Conservation (phyloP, 2,888 invertebrate genomes). For the Amphipyra berbera region DNA sequence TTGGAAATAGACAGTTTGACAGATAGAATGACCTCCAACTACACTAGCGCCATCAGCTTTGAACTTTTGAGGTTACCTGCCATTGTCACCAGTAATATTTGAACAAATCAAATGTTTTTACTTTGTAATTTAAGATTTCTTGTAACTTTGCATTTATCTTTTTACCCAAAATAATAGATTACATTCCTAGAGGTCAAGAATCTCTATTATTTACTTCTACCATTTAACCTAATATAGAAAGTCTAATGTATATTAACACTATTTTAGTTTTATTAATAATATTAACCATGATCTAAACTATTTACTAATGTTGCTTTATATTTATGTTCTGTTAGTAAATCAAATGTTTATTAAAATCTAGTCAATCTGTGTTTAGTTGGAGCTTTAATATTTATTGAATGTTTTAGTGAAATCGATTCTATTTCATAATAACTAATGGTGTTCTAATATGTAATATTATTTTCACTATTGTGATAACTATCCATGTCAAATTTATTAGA, state of each 20-base stretch:
- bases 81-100: too few relatives aligned
- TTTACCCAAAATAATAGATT: neutral
- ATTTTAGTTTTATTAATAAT: conserved; percentile 10
- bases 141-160: conserved; percentile 5
- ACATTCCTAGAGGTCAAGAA: conserved; percentile 16
- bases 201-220: conserved; percentile 9
- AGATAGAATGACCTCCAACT: too few relatives aligned
- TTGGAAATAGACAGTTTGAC: too few relatives aligned
- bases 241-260: conserved; percentile 16
- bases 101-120: too few relatives aligned
- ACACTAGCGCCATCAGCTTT: too few relatives aligned
- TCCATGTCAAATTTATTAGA: conserved; percentile 50
- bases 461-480: conserved; percentile 54
- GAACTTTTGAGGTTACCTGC: too few relatives aligned
- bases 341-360: conserved; percentile 56
- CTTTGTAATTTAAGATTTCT: too few relatives aligned
- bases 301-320: conserved; percentile 43
- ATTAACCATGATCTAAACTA: conserved; percentile 4
- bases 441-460: conserved; percentile 54
- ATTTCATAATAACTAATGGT: conserved; percentile 25
- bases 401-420: conserved; percentile 29
- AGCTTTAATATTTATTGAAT: conserved; percentile 54
- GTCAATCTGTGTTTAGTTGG: conserved; percentile 54
- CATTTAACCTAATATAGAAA: neutral
- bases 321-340: conserved; percentile 28